Evolutionary conservation across 2,113 vertebrate species (phyloP).

Genomic region (Plotosus lineatus): DNA sequence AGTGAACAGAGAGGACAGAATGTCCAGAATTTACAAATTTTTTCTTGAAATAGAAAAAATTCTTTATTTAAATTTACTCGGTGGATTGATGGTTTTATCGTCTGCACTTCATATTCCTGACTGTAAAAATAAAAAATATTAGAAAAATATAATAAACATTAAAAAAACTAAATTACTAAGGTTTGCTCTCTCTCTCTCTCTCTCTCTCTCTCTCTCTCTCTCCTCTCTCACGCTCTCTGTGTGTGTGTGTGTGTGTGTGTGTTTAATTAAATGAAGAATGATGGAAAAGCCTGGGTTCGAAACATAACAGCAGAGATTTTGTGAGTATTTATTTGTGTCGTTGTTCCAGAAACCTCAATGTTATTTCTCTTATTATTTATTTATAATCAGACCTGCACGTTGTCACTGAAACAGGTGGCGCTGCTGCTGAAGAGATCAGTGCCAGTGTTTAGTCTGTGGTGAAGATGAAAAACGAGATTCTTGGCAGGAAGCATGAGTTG

Average conservation of each 20-base stretch:
- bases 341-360: background rate
- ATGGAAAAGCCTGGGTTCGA: background rate
- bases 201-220: no score
- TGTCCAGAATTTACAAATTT: no score
- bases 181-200: no score
- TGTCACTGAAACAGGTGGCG: background rate
- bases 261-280: background rate
- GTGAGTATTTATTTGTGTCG: background rate
- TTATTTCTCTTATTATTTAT: background rate
- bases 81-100: background rate
- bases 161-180: no score
- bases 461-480: constrained; percentile 42
- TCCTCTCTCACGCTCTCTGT: no score
- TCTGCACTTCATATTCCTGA: background rate
- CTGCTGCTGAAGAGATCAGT: constrained; percentile 11
- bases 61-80: background rate
- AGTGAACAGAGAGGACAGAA: no score
- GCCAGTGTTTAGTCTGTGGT: constrained; percentile 42
- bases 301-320: background rate
- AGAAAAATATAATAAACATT: no score
- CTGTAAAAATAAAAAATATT: no score
- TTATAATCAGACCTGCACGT: background rate
- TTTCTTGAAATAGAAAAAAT: background rate
- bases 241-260: no score
- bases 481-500: constrained; percentile 54